These are phyloP conservation scores for Burhinus bistriatus DNA, from an alignment of 2,113 vertebrate species.

Conservation along the genomic window DNA sequence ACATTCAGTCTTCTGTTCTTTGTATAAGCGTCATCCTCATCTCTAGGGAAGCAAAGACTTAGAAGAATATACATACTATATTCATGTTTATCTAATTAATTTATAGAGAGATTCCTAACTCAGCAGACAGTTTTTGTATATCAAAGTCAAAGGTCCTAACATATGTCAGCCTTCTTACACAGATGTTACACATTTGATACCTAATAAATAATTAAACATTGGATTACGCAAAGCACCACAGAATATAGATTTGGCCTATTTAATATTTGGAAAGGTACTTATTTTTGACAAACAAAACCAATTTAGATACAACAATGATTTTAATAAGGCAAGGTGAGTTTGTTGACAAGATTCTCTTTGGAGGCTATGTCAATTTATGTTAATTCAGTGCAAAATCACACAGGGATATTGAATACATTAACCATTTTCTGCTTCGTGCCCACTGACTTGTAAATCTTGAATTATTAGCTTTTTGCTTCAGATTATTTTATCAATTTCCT, in stretches of 20 bases:
- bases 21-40: neutral
- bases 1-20: neutral
- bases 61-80: constrained; percentile 17
- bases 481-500: neutral
- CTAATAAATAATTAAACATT: constrained; percentile 61
- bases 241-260: neutral
- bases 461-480: neutral
- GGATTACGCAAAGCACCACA: neutral
- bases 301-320: neutral
- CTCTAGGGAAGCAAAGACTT: constrained; percentile 24
- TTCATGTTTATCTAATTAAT: constrained; percentile 53
- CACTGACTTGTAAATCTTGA: neutral
- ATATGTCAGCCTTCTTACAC: constrained; percentile 44
- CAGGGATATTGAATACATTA: neutral
- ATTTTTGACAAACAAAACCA: neutral
- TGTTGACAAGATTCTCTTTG: neutral
- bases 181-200: constrained; percentile 49
- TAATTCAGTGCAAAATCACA: constrained; percentile 19
- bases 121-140: constrained; percentile 42
- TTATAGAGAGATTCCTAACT: constrained; percentile 39
- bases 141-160: constrained; percentile 50
- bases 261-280: neutral
- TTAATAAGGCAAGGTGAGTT: neutral
- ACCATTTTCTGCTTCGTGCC: neutral
- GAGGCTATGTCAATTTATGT: neutral